Evolutionary conservation across 2,888 invertebrate species (phyloP).

Genomic region (Hemaris fuciformis): DNA sequence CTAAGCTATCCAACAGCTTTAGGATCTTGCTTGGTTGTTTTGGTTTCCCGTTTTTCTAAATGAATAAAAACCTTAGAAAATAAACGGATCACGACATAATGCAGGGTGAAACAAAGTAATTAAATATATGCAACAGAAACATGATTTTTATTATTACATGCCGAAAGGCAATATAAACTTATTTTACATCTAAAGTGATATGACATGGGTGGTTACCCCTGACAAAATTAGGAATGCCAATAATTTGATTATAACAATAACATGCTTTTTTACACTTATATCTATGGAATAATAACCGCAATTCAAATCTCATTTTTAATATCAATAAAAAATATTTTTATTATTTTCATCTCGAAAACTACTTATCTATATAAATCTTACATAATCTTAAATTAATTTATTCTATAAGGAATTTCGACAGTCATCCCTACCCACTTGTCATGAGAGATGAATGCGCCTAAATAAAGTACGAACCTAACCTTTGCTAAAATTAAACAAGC

Average conservation of each 20-base stretch:
- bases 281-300: neutral
- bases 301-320: neutral
- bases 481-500: neutral
- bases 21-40: too few species aligned
- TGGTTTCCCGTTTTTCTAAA: too few species aligned
- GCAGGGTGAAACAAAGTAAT: neutral
- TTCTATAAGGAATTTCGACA: neutral
- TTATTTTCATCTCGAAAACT: neutral
- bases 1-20: too few species aligned
- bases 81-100: too few species aligned
- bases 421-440: neutral
- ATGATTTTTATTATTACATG: constrained; percentile 26
- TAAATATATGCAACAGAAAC: constrained; percentile 26
- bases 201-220: neutral
- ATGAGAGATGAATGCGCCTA: neutral
- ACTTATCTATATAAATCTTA: too few species aligned
- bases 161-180: constrained; percentile 10
- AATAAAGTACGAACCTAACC: neutral
- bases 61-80: too few species aligned
- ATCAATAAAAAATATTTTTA: neutral
- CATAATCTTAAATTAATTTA: neutral
- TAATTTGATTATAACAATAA: neutral
- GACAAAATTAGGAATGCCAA: neutral
- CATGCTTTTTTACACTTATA: neutral
- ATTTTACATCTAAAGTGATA: neutral